Percentiles rank a stretch among this genome's conserved stretches.
Conservation (phyloP, 35 echinoderm and acorn worm genomes). For the Stichopus chloronotus region DNA sequence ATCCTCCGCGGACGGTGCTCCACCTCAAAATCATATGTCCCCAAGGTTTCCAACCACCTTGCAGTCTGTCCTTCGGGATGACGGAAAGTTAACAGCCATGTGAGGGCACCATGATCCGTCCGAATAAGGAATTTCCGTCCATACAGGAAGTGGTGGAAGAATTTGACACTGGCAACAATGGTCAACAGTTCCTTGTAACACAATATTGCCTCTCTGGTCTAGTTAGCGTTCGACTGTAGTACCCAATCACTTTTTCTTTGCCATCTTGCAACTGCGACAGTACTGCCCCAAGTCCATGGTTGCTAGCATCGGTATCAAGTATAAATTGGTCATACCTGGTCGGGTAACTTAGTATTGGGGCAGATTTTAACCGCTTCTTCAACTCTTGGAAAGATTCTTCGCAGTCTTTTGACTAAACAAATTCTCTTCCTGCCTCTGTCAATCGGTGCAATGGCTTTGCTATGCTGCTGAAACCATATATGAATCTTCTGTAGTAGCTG, state of each 20-base stretch:
- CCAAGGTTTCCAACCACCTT: background rate
- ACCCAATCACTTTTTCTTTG: conserved; percentile 27
- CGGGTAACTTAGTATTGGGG: conserved; percentile 56
- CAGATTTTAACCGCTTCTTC: background rate
- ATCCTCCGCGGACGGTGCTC: background rate
- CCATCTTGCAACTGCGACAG: conserved; percentile 55
- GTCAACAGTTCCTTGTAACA: background rate
- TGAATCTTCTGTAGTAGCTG: conserved; percentile 52
- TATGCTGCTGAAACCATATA: conserved; percentile 37
- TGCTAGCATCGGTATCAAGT: conserved; percentile 65
- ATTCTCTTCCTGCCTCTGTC: conserved; percentile 30
- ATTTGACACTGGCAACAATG: background rate
- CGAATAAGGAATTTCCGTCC: background rate
- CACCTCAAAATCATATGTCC: background rate
- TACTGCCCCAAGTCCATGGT: conserved; percentile 26
- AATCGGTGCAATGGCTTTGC: conserved; percentile 20
- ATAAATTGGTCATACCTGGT: conserved; percentile 24
- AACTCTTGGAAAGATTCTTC: conserved; percentile 37
- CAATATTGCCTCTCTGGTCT: background rate
- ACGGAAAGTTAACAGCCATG: conserved; percentile 8
- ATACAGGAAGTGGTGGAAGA: background rate
- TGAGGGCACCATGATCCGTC: conserved; percentile 9
- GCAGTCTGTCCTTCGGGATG: conserved; percentile 3
- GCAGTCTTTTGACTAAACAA: conserved; percentile 32
- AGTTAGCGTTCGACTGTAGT: conserved; percentile 6